Evolutionary conservation across 2,113 vertebrate genomes (phyloP).

Genomic region (Pomatostomus ruficeps): DNA sequence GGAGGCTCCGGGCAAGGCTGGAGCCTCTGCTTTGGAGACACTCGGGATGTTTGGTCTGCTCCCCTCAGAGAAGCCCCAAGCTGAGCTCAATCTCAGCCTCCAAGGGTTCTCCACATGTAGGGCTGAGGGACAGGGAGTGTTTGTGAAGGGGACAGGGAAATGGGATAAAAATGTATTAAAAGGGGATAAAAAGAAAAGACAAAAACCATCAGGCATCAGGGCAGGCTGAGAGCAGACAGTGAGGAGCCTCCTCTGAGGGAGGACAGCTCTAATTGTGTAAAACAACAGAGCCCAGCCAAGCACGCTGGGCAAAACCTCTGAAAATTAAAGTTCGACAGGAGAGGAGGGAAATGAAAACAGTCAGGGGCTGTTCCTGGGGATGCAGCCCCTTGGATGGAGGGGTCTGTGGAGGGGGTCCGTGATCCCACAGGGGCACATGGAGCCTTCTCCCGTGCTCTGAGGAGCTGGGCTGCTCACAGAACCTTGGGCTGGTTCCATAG

Average conservation of each 20-base stretch:
- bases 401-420: background rate
- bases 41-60: no score
- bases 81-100: no score
- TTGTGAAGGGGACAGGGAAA: no score
- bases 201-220: no score
- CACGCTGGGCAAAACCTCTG: background rate
- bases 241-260: background rate
- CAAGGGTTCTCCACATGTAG: no score
- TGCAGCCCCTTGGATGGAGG: background rate
- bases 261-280: rapidly evolving
- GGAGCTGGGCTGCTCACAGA: background rate
- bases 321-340: background rate
- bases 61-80: no score
- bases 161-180: no score
- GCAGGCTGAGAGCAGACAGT: background rate
- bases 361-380: background rate
- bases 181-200: no score
- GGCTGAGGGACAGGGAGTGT: no score
- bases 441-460: background rate
- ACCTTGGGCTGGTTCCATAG: background rate
- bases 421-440: rapidly evolving
- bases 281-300: background rate
- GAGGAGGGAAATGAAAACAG: background rate
- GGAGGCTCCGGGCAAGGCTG: no score
- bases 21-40: no score